Evolutionary conservation across 2,888 invertebrate genomes (phyloP), one percentile per base, ranked within the genome.

Genomic region (Diarsia rubi): DNA sequence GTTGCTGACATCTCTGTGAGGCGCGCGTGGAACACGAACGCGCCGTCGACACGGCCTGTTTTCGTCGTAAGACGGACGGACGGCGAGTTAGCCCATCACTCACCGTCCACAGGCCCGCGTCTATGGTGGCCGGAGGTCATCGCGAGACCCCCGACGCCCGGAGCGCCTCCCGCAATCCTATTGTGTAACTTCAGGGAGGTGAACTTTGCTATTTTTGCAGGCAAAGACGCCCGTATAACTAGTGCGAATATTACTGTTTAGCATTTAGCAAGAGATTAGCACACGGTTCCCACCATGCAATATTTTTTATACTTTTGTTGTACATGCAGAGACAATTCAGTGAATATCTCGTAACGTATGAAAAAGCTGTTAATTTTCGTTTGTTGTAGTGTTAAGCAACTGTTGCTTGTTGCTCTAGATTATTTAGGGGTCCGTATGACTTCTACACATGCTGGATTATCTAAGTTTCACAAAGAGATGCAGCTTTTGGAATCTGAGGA

Each of bases 281-380:
- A 63, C 65, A 75, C 27, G 21, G 67, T 82, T 85, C 85, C 31
- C 84, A 84, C 74, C 42, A 31, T 57, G 79, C 69, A 79, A 85
- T 75, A 69, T 49, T 75, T 69, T 79, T 76, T 85, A 75, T 67
- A 37, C 16, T 27, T 70, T 79, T 65, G 0, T 79, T 65, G 0
- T n/a, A 69, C 85, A 85, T 70, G 79, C 73, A 59, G 37, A 83
- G 83, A 82, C 81, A 83, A 82, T 82, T 83, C 83, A 49, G 24
- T 49, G 67, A 82, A 54, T 83, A 44, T 70, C 19, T 65, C 57
- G 73, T 63, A 65, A 74, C 37, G 16, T 66, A 63, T 24, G 37
- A 64, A 78, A 76, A 82, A 75, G 63, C 4, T 54, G 66, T 73
- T 71, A 37, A 62, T 49, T 65, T 57, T 67, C 62, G 52, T 52